A percentile compares a stretch with the other conserved stretches of the same genome.
Conservation (phyloP, 2,113 vertebrate species). For the Tetrax tetrax region DNA sequence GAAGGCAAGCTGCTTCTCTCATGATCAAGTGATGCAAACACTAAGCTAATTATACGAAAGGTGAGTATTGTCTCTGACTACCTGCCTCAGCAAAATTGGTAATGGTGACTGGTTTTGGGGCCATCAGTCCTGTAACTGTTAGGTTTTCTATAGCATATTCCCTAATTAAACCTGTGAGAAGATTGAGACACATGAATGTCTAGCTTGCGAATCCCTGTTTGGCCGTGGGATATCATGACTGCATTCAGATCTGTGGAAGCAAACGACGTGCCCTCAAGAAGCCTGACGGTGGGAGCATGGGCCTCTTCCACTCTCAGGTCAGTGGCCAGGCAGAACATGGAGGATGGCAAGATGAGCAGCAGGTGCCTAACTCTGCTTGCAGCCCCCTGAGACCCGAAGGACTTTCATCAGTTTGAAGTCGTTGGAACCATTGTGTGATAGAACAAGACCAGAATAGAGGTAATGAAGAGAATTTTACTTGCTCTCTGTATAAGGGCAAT, state of each 20-base stretch:
- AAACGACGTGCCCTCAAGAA: accelerated
- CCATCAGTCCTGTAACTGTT: not conserved
- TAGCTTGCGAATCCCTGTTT: not conserved
- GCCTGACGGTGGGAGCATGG: accelerated
- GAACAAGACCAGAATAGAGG: not conserved
- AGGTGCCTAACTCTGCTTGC: not conserved
- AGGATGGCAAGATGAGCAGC: not conserved
- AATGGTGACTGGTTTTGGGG: accelerated
- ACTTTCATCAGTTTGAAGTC: not conserved
- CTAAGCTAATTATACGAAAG: not conserved
- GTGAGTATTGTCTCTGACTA: not conserved
- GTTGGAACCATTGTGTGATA: not conserved
- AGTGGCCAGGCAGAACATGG: not conserved
- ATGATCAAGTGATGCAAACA: not conserved
- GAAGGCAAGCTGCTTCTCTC: not conserved
- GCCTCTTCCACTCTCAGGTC: not conserved
- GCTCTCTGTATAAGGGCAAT: not conserved
- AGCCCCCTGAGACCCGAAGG: not conserved
- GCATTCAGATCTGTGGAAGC: not conserved
- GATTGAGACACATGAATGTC: not conserved
- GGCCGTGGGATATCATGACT: not conserved
- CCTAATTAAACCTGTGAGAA: not conserved
- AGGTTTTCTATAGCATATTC: not conserved
- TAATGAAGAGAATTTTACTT: not conserved
- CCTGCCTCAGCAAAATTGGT: not conserved